Percentiles rank a stretch among this genome's conserved stretches.
These are phyloP conservation scores for Lumbricus terrestris DNA, from an alignment of 2,888 invertebrate species.

Conservation along the genomic window DNA sequence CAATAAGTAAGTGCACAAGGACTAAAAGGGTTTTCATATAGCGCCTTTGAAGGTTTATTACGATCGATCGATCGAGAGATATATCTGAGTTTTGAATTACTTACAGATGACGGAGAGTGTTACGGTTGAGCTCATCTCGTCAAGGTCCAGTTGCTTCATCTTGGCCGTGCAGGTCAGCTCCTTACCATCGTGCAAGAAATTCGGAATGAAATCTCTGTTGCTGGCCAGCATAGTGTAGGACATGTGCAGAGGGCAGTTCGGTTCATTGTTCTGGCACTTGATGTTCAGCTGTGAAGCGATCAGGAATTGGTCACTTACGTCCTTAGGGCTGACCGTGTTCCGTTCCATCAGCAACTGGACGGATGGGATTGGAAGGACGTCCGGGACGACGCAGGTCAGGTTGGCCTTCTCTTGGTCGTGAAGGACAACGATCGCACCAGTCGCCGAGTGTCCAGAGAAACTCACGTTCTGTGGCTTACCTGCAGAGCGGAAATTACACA, in stretches of 20 bases:
- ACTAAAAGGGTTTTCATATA: too few relatives aligned
- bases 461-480: not conserved
- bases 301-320: not conserved
- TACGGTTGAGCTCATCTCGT: not conserved
- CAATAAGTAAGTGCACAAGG: too few relatives aligned
- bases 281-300: not conserved
- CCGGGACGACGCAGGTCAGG: not conserved
- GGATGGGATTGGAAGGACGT: not conserved
- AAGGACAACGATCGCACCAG: not conserved
- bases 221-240: not conserved
- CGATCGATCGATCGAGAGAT: too few relatives aligned
- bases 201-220: not conserved
- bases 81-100: not conserved
- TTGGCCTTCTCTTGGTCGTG: not conserved
- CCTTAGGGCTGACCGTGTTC: not conserved
- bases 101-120: not conserved
- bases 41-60: too few relatives aligned
- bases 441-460: not conserved
- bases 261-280: not conserved
- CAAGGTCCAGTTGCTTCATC: not conserved
- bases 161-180: not conserved
- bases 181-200: not conserved
- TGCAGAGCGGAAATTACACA: not conserved
- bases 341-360: not conserved
- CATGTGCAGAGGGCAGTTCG: not conserved